Percentiles rank a stretch among this genome's conserved stretches.
phyloP scores from a whole-genome alignment of 2,888 invertebrate genomes.

The Pristionchus japonicus region DNA sequence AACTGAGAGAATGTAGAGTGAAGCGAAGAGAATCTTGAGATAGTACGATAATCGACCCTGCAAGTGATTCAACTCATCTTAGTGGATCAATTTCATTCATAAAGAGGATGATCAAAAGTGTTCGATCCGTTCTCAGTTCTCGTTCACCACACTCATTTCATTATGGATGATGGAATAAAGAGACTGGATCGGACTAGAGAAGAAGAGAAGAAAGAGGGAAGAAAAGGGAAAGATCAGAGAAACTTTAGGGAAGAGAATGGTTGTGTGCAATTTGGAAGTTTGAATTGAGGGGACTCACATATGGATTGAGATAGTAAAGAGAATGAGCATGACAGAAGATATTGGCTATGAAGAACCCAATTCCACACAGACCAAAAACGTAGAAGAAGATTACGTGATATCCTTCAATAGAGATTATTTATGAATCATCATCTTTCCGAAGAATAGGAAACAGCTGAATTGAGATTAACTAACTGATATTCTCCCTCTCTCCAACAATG shows the following conservation, averaged over 20 bases:
- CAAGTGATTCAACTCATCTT: constrained; percentile 42
- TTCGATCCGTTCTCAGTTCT: background rate
- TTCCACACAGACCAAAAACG: constrained; percentile 72
- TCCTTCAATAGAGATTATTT: constrained; percentile 55
- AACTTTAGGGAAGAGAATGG: background rate
- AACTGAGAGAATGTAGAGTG: constrained; percentile 71
- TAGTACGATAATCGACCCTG: constrained; percentile 72
- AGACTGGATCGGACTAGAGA: background rate
- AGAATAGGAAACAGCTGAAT: background rate
- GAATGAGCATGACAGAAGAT: constrained; percentile 73
- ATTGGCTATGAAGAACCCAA: constrained; percentile 73
- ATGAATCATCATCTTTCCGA: background rate
- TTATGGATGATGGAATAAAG: background rate
- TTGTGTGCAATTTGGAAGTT: background rate
- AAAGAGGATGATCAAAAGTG: background rate
- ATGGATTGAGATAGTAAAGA: constrained; percentile 73
- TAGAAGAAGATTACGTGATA: constrained; percentile 74
- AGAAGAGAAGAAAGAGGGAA: background rate
- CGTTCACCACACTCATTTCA: background rate
- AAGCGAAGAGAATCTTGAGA: constrained; percentile 68
- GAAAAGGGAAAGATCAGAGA: background rate
- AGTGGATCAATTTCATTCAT: background rate
- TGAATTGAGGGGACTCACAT: constrained; percentile 59
- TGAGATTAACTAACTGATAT: constrained; percentile 64
- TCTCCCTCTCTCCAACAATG: constrained; percentile 73